Evolutionary conservation across 2,888 invertebrate species (phyloP).

Genomic region (Tinea semifulvella): DNA sequence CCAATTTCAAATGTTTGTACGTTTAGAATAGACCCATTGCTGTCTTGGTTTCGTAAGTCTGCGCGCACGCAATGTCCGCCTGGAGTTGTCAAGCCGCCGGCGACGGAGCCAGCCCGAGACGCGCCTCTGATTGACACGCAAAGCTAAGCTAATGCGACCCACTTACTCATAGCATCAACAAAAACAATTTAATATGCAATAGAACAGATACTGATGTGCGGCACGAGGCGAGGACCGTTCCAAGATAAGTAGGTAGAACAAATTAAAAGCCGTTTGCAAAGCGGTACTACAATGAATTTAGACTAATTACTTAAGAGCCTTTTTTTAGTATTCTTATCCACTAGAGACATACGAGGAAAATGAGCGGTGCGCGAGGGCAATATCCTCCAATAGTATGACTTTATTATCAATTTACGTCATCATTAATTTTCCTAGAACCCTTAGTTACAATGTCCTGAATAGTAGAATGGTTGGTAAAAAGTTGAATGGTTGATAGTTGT

Average conservation of each 20-base stretch:
- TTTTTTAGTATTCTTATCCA: too few species aligned
- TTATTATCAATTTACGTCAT: too few species aligned
- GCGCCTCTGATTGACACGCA: constrained; percentile 12
- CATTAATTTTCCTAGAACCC: too few species aligned
- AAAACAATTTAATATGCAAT: constrained; percentile 11
- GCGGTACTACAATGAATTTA: not conserved
- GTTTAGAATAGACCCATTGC: too few species aligned
- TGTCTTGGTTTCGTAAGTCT: constrained; percentile 11
- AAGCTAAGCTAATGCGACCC: constrained; percentile 11
- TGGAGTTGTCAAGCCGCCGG: constrained; percentile 10
- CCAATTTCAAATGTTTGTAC: too few species aligned
- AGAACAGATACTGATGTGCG: constrained; percentile 1
- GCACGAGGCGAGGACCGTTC: constrained; percentile 3
- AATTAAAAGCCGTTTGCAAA: constrained; percentile 1
- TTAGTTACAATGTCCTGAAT: too few species aligned
- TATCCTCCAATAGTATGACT: too few species aligned
- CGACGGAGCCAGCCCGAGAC: constrained; percentile 9
- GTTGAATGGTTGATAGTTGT: too few species aligned
- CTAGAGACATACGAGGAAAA: too few species aligned
- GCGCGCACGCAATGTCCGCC: constrained; percentile 1
- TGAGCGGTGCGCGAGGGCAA: too few species aligned
- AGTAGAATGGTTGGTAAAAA: too few species aligned
- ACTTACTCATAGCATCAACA: constrained; percentile 11
- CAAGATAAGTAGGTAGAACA: not conserved
- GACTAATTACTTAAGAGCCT: too few species aligned